Base-by-base conservation (phyloP, 2,888 invertebrate genomes). In the Prosopocoilus inquinatus region DNA sequence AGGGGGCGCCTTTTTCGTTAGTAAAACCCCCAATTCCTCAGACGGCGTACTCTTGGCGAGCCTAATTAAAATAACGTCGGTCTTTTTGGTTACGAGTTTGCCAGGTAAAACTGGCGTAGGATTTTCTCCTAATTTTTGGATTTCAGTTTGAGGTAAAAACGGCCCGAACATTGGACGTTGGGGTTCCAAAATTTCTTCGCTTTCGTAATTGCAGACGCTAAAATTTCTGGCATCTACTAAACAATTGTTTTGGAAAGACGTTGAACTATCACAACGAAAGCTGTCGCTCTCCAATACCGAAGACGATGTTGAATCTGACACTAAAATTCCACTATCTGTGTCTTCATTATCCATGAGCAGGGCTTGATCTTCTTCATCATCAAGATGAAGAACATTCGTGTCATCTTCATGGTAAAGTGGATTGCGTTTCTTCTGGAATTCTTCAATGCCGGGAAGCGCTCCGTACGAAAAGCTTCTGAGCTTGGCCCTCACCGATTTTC, bases 391-490 rank as follows among this genome's bases (percentile, higher is more conserved):
- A 1, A 28, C 20, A 12, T 38, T 36, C 15, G 16, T 47, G 9
- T 79, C 77, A 39, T 84, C 83, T 63, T 86, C 84, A 60, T 85
- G 83, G 70, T 84, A 87, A 8, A 87, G 78, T 1, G 87, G 83
- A 69, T 81, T 82, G 59, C 82, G 81, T 41, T 76, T 78, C 68
- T 80, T 82, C 52, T 86, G 83, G 62, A 89, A 84, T 68, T 88
- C 88, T 61, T 88, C 88, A 61, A 89, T 75, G 0, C 87, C 88
- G 1, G 89, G 88, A 56, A 89, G 75, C 8, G 88, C 85, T 1
- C 89, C 89, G 66, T 88, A 89, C 0, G 89, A 89, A 72, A 89
- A 88, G 70, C 89, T 89, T 36, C 89, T 80, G 58, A 87, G 76
- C 68, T 84, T 81, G 50, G 81, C 80, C 71, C 60, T 54, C 74